A percentile compares a stretch with the other conserved stretches of the same genome.
phyloP scores from a whole-genome alignment of 2,888 invertebrate species.

The Cylloceria caligata region DNA sequence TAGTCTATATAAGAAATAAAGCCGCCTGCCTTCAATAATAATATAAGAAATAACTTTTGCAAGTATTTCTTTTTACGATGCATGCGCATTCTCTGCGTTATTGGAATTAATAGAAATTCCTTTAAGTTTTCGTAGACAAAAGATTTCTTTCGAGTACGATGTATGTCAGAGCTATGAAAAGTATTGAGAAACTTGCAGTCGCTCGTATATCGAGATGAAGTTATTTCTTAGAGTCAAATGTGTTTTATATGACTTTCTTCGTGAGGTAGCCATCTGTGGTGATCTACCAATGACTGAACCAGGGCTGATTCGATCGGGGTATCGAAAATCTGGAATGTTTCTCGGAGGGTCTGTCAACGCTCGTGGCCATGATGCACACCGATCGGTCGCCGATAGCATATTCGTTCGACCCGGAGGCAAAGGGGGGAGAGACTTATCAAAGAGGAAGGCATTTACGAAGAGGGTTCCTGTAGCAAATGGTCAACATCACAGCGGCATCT shows the following conservation, averaged over 20 bases:
- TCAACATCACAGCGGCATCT: slow-evolving; percentile 30
- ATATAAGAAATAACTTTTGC: too few relatives aligned
- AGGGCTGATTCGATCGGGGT: slow-evolving; percentile 33
- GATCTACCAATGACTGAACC: slow-evolving; percentile 12
- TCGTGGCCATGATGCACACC: slow-evolving; percentile 79
- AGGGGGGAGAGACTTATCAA: slow-evolving; percentile 74
- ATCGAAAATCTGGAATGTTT: slow-evolving; percentile 66
- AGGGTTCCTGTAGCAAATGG: slow-evolving; percentile 65
- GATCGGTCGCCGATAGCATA: slow-evolving; percentile 82
- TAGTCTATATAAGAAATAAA: too few relatives aligned
- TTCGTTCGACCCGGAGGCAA: slow-evolving; percentile 36
- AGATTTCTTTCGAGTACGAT: too few relatives aligned
- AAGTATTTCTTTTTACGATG: too few relatives aligned
- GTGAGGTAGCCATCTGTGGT: background rate
- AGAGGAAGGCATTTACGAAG: slow-evolving; percentile 49
- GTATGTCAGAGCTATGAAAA: too few relatives aligned
- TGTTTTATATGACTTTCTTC: background rate
- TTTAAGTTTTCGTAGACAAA: too few relatives aligned
- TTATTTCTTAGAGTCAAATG: background rate
- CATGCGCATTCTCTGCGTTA: too few relatives aligned
- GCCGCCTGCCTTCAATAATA: too few relatives aligned
- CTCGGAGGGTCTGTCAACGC: slow-evolving; percentile 80
- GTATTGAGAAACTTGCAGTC: too few relatives aligned
- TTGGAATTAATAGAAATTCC: too few relatives aligned
- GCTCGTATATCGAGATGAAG: too few relatives aligned